These are phyloP conservation scores for Rhagoletis pomonella DNA, from an alignment of 1,140 invertebrate species.

Conservation along the genomic window DNA sequence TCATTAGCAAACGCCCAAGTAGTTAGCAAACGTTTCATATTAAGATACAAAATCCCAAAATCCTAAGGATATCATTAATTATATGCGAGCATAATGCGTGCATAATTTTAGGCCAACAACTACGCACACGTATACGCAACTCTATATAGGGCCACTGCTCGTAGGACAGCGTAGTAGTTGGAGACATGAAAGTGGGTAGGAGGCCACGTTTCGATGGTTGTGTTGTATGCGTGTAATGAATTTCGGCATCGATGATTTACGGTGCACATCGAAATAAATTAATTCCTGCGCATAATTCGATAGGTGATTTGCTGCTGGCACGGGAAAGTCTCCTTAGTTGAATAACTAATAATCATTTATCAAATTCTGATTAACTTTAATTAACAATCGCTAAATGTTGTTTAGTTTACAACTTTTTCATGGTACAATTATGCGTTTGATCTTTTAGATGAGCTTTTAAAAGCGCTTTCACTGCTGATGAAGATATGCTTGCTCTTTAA, in stretches of 20 bases:
- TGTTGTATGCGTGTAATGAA: background rate
- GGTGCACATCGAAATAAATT: background rate
- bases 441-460: no score
- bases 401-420: no score
- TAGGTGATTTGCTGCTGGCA: background rate
- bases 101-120: constrained; percentile 28
- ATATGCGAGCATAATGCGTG: constrained; percentile 3
- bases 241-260: background rate
- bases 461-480: no score
- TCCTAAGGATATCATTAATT: constrained; percentile 44
- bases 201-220: background rate
- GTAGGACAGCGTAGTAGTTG: background rate
- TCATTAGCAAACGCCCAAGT: constrained; percentile 9
- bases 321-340: background rate
- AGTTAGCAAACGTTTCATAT: background rate
- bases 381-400: no score
- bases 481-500: no score
- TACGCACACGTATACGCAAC: background rate
- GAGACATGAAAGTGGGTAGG: background rate
- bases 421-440: no score
- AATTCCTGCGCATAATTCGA: background rate
- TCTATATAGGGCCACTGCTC: background rate
- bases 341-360: background rate
- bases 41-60: constrained; percentile 23
- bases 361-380: no score